phyloP scores from a whole-genome alignment of 2,113 vertebrate genomes.

The Reinhardtius hippoglossoides region DNA sequence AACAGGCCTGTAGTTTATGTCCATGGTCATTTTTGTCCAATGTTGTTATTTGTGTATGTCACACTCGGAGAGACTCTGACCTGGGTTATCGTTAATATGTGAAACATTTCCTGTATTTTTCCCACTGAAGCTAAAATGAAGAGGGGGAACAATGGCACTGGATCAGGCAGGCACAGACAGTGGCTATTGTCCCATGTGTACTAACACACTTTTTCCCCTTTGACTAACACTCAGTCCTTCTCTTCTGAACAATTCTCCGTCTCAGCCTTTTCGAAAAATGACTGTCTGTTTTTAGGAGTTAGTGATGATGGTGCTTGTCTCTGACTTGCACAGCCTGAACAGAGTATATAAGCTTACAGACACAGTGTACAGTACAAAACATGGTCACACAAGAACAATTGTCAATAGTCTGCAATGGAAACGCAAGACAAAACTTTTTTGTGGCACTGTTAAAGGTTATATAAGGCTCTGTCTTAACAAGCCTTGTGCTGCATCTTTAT shows the following conservation, averaged over 20 bases:
- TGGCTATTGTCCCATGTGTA: slow-evolving; percentile 29
- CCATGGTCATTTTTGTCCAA: slow-evolving; percentile 26
- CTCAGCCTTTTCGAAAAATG: slow-evolving; percentile 27
- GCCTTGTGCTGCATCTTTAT: slow-evolving; percentile 24
- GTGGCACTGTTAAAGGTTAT: slow-evolving; percentile 21
- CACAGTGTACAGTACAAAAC: background rate
- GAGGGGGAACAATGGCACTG: slow-evolving; percentile 21
- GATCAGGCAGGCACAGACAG: slow-evolving; percentile 21
- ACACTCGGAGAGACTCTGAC: slow-evolving; percentile 11
- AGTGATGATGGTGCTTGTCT: slow-evolving; percentile 4
- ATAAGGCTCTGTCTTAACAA: slow-evolving; percentile 13
- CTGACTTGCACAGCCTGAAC: slow-evolving; percentile 10
- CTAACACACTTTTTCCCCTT: slow-evolving; percentile 30
- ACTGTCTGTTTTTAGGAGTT: slow-evolving; percentile 5
- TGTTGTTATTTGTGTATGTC: slow-evolving; percentile 40
- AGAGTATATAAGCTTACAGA: background rate
- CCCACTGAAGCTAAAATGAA: slow-evolving; percentile 1
- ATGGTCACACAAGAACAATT: background rate
- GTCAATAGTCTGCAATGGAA: background rate
- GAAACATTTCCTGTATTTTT: slow-evolving; percentile 36
- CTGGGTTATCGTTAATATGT: slow-evolving; percentile 9
- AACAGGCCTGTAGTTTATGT: slow-evolving; percentile 19
- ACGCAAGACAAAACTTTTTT: slow-evolving; percentile 20
- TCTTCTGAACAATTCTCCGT: slow-evolving; percentile 37
- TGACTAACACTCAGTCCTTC: slow-evolving; percentile 20